Base-by-base conservation (phyloP, 1,140 invertebrate species). In the Leptoteleia sp. region DNA sequence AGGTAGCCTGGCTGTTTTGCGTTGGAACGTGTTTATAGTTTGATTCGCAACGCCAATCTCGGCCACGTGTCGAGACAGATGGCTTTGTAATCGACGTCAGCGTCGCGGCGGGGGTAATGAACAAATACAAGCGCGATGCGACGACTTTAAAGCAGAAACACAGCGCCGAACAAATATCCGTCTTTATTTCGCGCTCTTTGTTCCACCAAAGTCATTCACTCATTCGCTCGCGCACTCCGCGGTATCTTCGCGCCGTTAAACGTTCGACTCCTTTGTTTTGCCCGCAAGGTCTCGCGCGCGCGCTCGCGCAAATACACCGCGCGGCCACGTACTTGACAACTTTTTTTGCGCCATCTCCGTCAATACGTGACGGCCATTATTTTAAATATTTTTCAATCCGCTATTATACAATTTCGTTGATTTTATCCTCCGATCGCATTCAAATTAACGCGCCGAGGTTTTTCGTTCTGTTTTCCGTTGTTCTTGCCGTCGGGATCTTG, bases 251-350 rank as follows among this genome's bases (percentile, higher is more conserved):
- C 55, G 54, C 13, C 59, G 27, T 59, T 40, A 72, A 72, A 62
- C 54, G 55, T 35, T 70, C 62, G 55, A 72, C 54, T 40, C 50
- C 75, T 78, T 71, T 79, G 55, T 79, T 76, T 76, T 76, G 68
- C 57, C 55, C 16, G 62, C 71, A 76, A 76, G 72, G 72, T 76
- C 61, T 76, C 61, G 37, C 35, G 8, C 54, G 37, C 35, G 8
- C 62, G 70, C 71, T 67, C 48, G 48, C 47, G 38, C 62, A 37
- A 35, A 37, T 29, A 37, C 37, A 43, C 37, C 57, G 22, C 54
- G 12, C 40, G 13, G 31, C 55, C 9, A 48, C 55, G 55, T 61
- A 81, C 76, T 80, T 73, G 76, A 55, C 70, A 59, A 42, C 52
- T 71, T 71, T 71, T 71, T 71, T 37, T 31, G 47, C 38, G 43